Base-by-base conservation (phyloP, 2,113 vertebrate genomes). In the Rhipidura dahli region DNA sequence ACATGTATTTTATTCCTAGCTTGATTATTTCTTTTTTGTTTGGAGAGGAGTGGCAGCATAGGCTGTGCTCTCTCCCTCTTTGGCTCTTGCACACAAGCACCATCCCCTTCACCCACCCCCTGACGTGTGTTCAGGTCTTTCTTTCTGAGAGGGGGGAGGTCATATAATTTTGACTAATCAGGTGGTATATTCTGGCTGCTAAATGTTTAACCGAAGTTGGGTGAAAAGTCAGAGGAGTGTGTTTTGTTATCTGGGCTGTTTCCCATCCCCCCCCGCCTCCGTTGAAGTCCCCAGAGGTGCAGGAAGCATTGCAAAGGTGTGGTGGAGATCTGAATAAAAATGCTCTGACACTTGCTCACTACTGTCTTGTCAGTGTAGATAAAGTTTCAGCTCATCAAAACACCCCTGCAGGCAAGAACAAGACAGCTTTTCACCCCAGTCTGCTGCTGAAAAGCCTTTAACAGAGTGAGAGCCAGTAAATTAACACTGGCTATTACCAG, bases 291-390 rank as follows among this genome's bases (percentile, higher is more conserved):
- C 28, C 6, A 45, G 85, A 80, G 71, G 73, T 70, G 5, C 33
- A 72, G 45, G 69, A 92, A 94, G 26, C 47, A 27, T 59, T 86
- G 14, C n/a, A 93, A 84, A 87, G 66, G 83, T 85, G 82, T 94
- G 45, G 77, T 44, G 7, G 8, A 86, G 70, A 70, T 80, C 24
- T 81, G 93, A 95, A 96, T 96, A 93, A 94, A 95, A 96, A 94
- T 76, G 87, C 86, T 96, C 85, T 98, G 98, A 96, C 96, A 93
- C 57, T 93, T 96, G 79, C 84, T 96, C 76, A 83, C 89, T 95
- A 86, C 87, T 87, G 51, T 89, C 94, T 93, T 98, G 97, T 97
- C 98, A 97, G 79, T 76, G 89, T 79, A 95, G 93, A 97, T 98
- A 85, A 97, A 97, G 83, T 93, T 94, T 57, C 60, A 19, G 92